Evolutionary conservation across 2,888 invertebrate species (phyloP), one percentile per base, ranked within the genome.

Genomic region (Acrocera orbiculus): DNA sequence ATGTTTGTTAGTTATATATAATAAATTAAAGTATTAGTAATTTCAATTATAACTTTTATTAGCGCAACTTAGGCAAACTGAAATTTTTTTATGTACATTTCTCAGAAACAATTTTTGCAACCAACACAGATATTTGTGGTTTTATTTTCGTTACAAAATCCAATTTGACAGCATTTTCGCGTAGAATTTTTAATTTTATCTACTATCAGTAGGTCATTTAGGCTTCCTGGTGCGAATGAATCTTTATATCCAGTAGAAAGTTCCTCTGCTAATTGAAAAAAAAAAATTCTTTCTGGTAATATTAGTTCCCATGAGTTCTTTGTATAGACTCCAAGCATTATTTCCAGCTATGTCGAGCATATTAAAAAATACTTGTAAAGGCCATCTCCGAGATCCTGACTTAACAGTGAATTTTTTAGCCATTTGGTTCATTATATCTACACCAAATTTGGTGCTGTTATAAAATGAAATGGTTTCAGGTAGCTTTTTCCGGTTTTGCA

Each of bases 201-300:
- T 26, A 11, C 26, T 11, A 26, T 26, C 11, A 26, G 26, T n/a
- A 26, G 26, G 8, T 26, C 26, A 26, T 26, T 26, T n/a, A 26
- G 26, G 11, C 11, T 26, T 26, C 11, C 26, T 26, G 8, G 26
- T 26, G 8, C 14, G 14, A 14, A 3, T 9, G 27, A 13, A 9
- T 27, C 27, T 8, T 8, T 5, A 27, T 27, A 13, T 27, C 11
- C n/a, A 27, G 2, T 5, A 4, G n/a, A 15, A 11, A 27, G 5
- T 27, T 27, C 27, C 16, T 13, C 27, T 5, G 27, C 14, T 27
- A 27, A 27, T 27, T 27, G 27, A 27, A 27, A 27, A 9, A 27
- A 27, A n/a, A 13, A 14, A 27, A 8, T 13, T 3, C 11, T 15
- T 27, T 15, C 27, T 14, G 27, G 26, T 9, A 9, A 26, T 26